Conservation (phyloP, 1,140 invertebrate genomes). For the Drosophila rhopaloa region DNA sequence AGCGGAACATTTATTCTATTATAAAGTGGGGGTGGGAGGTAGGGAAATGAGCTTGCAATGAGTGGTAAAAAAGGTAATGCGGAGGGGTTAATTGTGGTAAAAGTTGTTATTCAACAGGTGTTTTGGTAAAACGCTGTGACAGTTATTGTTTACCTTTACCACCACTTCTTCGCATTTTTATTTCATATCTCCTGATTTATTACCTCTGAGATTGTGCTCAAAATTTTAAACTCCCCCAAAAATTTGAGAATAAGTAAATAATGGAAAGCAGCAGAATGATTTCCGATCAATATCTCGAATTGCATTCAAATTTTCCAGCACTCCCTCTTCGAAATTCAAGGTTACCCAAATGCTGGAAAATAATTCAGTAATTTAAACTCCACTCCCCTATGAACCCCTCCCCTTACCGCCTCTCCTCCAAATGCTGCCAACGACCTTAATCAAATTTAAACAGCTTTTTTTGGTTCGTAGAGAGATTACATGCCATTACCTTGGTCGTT, state of each 20-base stretch:
- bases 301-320: conserved; percentile 22
- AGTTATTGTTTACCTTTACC: background rate
- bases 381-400: conserved; percentile 16
- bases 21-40: conserved; percentile 1
- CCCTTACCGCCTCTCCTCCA: conserved; percentile 11
- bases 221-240: background rate
- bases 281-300: conserved; percentile 43
- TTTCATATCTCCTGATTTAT: conserved; percentile 2
- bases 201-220: too few relatives aligned
- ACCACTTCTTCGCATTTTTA: background rate
- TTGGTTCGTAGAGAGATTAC: conserved; percentile 51
- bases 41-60: conserved; percentile 9
- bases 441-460: conserved; percentile 64
- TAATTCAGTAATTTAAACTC: conserved; percentile 37
- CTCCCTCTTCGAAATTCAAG: conserved; percentile 36
- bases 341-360: conserved; percentile 36
- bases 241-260: background rate
- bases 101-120: conserved; percentile 61
- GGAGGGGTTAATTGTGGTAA: background rate
- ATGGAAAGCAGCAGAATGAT: conserved; percentile 17
- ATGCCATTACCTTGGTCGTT: conserved; percentile 69
- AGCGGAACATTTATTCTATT: conserved; percentile 47
- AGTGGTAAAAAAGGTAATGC: conserved; percentile 31
- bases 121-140: conserved; percentile 10
- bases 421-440: conserved; percentile 62